These are phyloP conservation scores for Chesias legatella DNA, from an alignment of 2,888 invertebrate genomes.

Conservation along the genomic window DNA sequence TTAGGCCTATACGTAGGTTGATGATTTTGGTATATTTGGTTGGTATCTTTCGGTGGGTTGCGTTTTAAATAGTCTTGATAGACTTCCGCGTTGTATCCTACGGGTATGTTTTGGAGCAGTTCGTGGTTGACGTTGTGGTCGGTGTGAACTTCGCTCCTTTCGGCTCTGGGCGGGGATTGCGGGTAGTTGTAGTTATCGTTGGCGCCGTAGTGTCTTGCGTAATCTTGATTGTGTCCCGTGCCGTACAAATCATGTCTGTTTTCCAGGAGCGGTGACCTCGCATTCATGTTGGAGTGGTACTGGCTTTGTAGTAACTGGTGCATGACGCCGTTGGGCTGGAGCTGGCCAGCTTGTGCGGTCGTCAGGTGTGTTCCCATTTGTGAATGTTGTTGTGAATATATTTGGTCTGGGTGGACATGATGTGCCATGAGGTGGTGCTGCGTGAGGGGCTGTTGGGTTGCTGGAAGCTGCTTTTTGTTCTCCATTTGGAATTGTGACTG, in stretches of 20 bases:
- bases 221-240: conserved; percentile 75
- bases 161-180: conserved; percentile 70
- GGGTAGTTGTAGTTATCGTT: conserved; percentile 79
- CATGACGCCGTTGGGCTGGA: conserved; percentile 78
- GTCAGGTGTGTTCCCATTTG: conserved; percentile 62
- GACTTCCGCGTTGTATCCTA: conserved; percentile 81
- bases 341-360: conserved; percentile 62
- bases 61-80: conserved; percentile 79
- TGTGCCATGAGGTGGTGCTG: conserved; percentile 72
- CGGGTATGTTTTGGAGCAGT: conserved; percentile 66
- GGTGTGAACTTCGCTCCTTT: conserved; percentile 64
- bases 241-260: conserved; percentile 81
- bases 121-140: conserved; percentile 73
- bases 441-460: conserved; percentile 79
- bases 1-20: conserved; percentile 72
- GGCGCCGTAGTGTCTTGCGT: conserved; percentile 76
- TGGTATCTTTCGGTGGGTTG: conserved; percentile 79
- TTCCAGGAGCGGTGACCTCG: conserved; percentile 73
- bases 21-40: conserved; percentile 80
- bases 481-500: conserved; percentile 83
- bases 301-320: conserved; percentile 75
- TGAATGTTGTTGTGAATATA: conserved; percentile 71
- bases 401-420: conserved; percentile 73
- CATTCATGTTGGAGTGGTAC: conserved; percentile 72
- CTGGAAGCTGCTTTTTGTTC: conserved; percentile 79